phyloP scores from a whole-genome alignment of 2,888 invertebrate genomes.

The Plagodis dolabraria region DNA sequence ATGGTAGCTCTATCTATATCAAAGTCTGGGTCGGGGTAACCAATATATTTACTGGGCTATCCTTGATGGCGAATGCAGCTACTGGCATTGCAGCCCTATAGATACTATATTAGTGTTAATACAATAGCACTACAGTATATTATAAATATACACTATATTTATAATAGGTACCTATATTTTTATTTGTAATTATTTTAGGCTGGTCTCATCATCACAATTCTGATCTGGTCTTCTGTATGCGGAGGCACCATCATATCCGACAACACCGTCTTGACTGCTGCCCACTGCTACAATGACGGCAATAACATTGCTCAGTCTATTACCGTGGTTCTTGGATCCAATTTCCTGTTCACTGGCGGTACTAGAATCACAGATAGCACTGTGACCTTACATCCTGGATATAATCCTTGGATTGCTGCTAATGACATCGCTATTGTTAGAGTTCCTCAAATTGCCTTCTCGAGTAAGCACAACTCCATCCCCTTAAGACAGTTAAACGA shows the following conservation, averaged over 20 bases:
- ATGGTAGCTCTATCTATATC: too few relatives aligned
- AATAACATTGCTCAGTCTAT: slow-evolving; percentile 40
- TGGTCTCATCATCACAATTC: slow-evolving; percentile 49
- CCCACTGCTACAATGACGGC: slow-evolving; percentile 55
- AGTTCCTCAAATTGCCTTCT: slow-evolving; percentile 24
- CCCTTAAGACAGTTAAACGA: too few relatives aligned
- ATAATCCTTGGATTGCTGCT: slow-evolving; percentile 45
- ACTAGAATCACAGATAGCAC: slow-evolving; percentile 43
- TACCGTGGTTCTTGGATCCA: slow-evolving; percentile 54
- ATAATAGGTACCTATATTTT: too few relatives aligned
- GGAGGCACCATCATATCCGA: slow-evolving; percentile 52
- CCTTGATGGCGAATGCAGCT: too few relatives aligned
- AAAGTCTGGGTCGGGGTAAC: too few relatives aligned
- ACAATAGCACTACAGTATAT: too few relatives aligned
- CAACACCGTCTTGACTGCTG: slow-evolving; percentile 49
- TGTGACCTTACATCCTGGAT: slow-evolving; percentile 45
- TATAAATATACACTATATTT: too few relatives aligned
- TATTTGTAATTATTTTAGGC: too few relatives aligned
- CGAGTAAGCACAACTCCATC: too few relatives aligned
- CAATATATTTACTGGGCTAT: too few relatives aligned
- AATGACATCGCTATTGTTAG: slow-evolving; percentile 56
- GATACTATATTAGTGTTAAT: too few relatives aligned
- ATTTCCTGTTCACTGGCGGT: slow-evolving; percentile 53
- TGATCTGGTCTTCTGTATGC: slow-evolving; percentile 47
- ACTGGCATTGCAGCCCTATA: too few relatives aligned